Conservation (phyloP, 2,888 invertebrate species). For the Molanna angustata region DNA sequence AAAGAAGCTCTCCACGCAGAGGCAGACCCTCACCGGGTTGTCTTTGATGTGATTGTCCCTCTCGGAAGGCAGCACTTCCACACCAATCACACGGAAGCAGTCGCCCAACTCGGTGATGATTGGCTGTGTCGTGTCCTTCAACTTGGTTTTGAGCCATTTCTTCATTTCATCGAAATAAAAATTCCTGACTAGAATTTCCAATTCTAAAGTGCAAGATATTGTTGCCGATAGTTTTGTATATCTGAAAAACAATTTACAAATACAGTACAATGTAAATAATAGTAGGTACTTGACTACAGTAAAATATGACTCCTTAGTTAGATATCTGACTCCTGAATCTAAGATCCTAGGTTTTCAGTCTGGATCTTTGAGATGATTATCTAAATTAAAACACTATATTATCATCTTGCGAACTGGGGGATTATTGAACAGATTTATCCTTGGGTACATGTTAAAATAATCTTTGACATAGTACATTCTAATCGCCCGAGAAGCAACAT, state of each 20-base stretch:
- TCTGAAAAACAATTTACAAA: constrained; percentile 45
- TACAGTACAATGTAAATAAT: too few species aligned
- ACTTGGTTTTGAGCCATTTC: constrained; percentile 57
- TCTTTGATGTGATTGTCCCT: constrained; percentile 46
- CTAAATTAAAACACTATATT: too few species aligned
- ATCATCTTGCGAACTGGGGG: too few species aligned
- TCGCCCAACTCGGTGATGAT: constrained; percentile 56
- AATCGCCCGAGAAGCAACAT: too few species aligned
- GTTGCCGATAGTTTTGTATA: constrained; percentile 77
- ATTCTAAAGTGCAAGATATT: constrained; percentile 71
- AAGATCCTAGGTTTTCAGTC: too few species aligned
- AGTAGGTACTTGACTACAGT: too few species aligned
- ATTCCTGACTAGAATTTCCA: constrained; percentile 71
- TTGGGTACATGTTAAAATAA: too few species aligned
- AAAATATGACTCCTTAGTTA: too few species aligned
- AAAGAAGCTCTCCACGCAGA: constrained; percentile 58
- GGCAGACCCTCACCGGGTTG: constrained; percentile 53
- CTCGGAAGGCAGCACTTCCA: constrained; percentile 56
- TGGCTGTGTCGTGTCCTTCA: constrained; percentile 46
- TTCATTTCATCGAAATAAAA: constrained; percentile 83
- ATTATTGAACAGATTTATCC: too few species aligned
- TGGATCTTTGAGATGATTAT: too few species aligned
- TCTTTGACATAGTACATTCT: too few species aligned
- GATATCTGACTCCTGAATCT: too few species aligned
- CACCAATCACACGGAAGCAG: constrained; percentile 55